Evolutionary conservation across 2,797 vertebrate species (phyloP), one percentile per base, ranked within the genome.

Genomic region (Cyclura pinguis): DNA sequence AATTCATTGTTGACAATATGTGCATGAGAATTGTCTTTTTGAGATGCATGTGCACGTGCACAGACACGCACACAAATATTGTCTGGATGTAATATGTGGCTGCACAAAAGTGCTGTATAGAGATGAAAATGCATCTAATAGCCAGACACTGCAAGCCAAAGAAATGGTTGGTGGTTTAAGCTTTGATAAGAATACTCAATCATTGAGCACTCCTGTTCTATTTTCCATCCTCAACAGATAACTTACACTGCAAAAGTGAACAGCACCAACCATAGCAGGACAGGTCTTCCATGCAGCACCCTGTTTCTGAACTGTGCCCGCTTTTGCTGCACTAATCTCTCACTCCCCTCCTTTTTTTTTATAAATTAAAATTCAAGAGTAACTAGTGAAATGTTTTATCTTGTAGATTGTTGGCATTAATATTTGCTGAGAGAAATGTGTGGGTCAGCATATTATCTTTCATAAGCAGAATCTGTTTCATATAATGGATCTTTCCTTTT

Each of bases 171-270:
- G 0, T 89, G 9, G 3, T 55, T 24, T 85, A 64, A 42, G 8
- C 38, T 52, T 50, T 85, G n/a, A 55, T 16, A 35, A 78, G 6
- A 27, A 8, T 7, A 27, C 29, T 24, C 24, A 16, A 16, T 29
- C 4, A 64, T 59, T 38, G 27, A 67, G 38, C 62, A 84, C 42
- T 42, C 13, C 22, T 6, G 5, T 67, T 24, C 38, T 24, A 13
- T 16, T 52, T 35, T n/a, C 32, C 7, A 20, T n/a, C 92, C 94
- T 57, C 88, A 89, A 91, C 16, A 3, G 69, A 73, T 87, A 87
- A 84, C 86, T 77, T 12, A 14, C 18, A 59, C 8, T 47, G 62
- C 67, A 27, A 88, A 80, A 81, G 50, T 9, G 13, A 22, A 88
- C 50, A 27, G 86, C n/a, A 73, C 64, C 38, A 47, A 42, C 8